A percentile compares a stretch with the other conserved stretches of the same genome.
Conservation (phyloP, 2,113 vertebrate genomes). For the Hyla sarda region DNA sequence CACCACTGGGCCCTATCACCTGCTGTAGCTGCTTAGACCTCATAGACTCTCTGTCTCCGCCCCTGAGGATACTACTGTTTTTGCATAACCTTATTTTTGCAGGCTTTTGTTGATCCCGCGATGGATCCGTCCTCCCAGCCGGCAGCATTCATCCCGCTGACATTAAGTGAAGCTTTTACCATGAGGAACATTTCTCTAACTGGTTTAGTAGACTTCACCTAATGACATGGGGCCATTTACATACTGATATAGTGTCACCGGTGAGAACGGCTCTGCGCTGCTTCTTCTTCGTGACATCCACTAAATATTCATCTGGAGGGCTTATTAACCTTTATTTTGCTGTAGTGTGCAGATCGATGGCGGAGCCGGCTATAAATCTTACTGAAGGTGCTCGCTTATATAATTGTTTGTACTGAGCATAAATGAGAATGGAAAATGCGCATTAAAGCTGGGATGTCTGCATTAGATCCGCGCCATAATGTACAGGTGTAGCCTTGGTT, state of each 20-base stretch:
- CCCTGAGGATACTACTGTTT: neutral
- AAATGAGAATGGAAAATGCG: conserved; percentile 12
- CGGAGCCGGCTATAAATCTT: conserved; percentile 10
- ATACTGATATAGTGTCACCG: neutral
- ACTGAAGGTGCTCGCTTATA: neutral
- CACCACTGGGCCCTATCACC: neutral
- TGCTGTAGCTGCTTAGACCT: neutral
- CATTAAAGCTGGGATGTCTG: neutral
- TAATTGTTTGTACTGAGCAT: neutral
- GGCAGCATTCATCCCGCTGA: neutral
- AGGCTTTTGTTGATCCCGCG: neutral
- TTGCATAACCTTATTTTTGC: neutral
- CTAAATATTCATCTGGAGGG: conserved; percentile 21
- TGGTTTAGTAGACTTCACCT: neutral
- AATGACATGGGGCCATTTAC: neutral
- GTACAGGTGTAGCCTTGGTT: no score
- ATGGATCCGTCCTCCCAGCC: neutral
- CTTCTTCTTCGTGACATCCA: neutral
- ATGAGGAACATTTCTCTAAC: neutral
- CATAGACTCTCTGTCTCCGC: neutral
- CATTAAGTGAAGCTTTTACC: neutral
- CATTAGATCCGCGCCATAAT: neutral
- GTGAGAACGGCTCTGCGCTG: neutral
- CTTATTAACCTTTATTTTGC: conserved; percentile 34
- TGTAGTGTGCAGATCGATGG: conserved; percentile 33